Conservation (phyloP, 2,888 invertebrate species). For the Acrobasis repandana region DNA sequence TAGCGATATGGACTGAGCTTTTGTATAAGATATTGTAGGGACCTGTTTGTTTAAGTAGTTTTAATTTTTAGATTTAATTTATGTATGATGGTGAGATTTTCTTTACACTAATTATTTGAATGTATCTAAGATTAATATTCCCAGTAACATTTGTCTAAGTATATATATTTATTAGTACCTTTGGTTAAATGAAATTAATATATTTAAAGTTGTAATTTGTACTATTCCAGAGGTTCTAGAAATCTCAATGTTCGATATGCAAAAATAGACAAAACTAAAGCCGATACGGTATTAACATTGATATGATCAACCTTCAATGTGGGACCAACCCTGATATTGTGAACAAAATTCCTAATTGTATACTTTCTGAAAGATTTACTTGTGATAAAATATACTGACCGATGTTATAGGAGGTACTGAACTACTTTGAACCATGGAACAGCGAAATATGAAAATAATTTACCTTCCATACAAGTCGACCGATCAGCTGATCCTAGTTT, state of each 20-base stretch:
- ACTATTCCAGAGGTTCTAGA: constrained; percentile 44
- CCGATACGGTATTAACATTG: too few species aligned
- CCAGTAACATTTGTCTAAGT: neutral
- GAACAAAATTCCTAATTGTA: too few species aligned
- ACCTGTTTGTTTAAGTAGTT: constrained; percentile 56
- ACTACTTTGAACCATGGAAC: too few species aligned
- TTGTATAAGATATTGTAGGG: constrained; percentile 57
- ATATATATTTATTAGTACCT: constrained; percentile 1
- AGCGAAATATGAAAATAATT: too few species aligned
- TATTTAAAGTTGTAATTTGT: neutral
- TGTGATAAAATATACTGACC: too few species aligned
- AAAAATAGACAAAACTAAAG: neutral
- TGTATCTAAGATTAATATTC: constrained; percentile 26
- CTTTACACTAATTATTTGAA: constrained; percentile 33
- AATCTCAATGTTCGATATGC: constrained; percentile 41
- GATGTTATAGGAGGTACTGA: too few species aligned
- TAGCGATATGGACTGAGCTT: constrained; percentile 54
- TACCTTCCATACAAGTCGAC: too few species aligned
- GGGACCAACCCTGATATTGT: too few species aligned
- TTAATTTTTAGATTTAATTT: constrained; percentile 55
- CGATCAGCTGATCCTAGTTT: too few species aligned
- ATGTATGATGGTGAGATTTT: constrained; percentile 48
- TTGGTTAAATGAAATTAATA: neutral
- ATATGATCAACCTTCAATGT: too few species aligned
- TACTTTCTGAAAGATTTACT: too few species aligned